Evolutionary conservation across 2,113 vertebrate genomes (phyloP), one percentile per base, ranked within the genome.

Genomic region (Gobiocypris rarus): DNA sequence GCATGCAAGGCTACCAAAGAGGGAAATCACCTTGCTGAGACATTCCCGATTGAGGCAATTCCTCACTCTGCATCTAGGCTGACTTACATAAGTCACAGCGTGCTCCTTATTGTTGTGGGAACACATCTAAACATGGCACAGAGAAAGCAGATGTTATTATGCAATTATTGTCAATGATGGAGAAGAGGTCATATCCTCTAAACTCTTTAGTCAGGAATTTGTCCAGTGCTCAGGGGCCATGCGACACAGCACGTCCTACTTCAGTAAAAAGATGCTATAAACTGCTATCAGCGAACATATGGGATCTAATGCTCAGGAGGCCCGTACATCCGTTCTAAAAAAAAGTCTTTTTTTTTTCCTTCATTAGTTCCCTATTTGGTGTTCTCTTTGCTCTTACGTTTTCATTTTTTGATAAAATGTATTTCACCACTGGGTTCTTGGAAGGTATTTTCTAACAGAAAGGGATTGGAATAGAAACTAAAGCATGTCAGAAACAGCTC

Each of bases 131-230:
- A 78, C 61, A 78, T 73, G 67, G 74, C 22, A 15, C 34, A 59
- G 58, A n/a, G 34, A 69, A 45, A 31, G 61, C 56, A 28, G 17
- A 83, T 43, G 26, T 81, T n/a, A 81, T 83, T 80, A 88, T 71
- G 61, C 61, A 88, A 85, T 85, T 85, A 86, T 45, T 61, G 56
- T 78, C 67, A 75, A 59, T 43, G 50, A 71, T 28, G 59, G 34
- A 83, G 28, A 74, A 83, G 61, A 81, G 87, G 81, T 84, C 81
- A 38, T 54, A 81, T 83, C 84, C 59, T 77, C 69, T 28, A 69
- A 59, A 71, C 58, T 59, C 80, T 85, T 80, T 59, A 80, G 45
- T 59, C n/a, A 85, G 84, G 86, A 87, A 87, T 87, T 83, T 80
- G 84, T 87, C 67, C 69, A 52, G 50, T 82, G 82, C 82, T 59